Evolutionary conservation across 2,888 invertebrate species (phyloP), one percentile per base, ranked within the genome.

Genomic region (Galerucella pusilla): DNA sequence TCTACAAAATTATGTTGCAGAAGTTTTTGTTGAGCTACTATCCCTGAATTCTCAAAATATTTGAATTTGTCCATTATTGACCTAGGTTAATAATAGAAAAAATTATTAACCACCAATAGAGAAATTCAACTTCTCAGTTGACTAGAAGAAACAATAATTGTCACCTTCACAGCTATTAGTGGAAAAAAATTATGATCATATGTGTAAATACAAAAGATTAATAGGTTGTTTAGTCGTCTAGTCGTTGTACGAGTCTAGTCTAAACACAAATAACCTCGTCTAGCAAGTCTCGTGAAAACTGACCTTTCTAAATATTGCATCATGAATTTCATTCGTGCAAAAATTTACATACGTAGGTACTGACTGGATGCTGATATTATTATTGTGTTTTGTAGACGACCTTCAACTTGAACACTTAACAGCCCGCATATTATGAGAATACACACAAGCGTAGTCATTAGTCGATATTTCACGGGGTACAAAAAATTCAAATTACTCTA

Each of bases 301-400:
- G 78, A 78, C 78, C 78, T 78, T 70, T 76, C 74, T 76, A 73
- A 61, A 75, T 71, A 74, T 75, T 75, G 76, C 74, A 75, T 75
- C 74, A 76, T 74, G 75, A 74, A 71, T 76, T 78, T 75, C 74
- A 75, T 69, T 75, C 73, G 71, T 73, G 75, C 73, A 64, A 70
- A 73, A 73, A 78, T 78, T 78, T 73, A 69, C 76, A 78, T 78
- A 75, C 73, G 71, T 52, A 64, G 65, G 64, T 71, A 61, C 61
- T 61, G 61, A 61, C 61, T 61, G 61, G 71, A 71, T 73, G 71
- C 68, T 74, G 75, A 71, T 77, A 67, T 77, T 75, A 75, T 77
- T 75, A 77, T 72, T 77, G 74, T 77, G 75, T 75, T 74, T 77
- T 14, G 74, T 74, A 77, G 75, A 77, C 77, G 77, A 68, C 77